Evolutionary conservation across 2,797 vertebrate genomes (phyloP).

Genomic region (Saguinus oedipus): DNA sequence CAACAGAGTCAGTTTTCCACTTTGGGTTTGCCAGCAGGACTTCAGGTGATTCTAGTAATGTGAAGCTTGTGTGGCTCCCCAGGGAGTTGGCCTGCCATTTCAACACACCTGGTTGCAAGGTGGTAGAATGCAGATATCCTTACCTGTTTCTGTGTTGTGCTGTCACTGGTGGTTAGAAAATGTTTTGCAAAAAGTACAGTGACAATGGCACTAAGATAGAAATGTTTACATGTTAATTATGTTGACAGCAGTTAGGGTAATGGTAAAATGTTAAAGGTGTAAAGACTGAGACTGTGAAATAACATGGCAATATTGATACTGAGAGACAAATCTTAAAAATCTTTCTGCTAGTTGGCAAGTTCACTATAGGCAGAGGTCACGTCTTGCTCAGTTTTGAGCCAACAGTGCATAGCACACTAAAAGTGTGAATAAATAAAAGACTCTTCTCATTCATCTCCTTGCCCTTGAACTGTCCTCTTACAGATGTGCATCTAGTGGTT

Average conservation of each 20-base stretch:
- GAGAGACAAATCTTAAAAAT: neutral
- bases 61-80: neutral
- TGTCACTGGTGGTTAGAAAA: neutral
- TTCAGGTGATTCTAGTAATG: neutral
- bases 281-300: neutral
- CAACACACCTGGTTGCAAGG: neutral
- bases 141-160: neutral
- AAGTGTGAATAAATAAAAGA: neutral
- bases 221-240: neutral
- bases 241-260: neutral
- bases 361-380: neutral
- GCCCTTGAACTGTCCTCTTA: neutral
- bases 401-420: neutral
- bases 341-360: neutral
- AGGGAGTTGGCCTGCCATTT: neutral
- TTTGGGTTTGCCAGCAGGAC: neutral
- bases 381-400: neutral
- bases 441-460: neutral
- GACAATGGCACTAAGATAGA: neutral
- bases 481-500: neutral
- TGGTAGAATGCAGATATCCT: neutral
- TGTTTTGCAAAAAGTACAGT: neutral
- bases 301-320: neutral
- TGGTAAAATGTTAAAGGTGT: neutral
- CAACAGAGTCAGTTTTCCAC: neutral